Evolutionary conservation across 2,797 vertebrate genomes (phyloP), one percentile per base, ranked within the genome.

Genomic region (Falco peregrinus): DNA sequence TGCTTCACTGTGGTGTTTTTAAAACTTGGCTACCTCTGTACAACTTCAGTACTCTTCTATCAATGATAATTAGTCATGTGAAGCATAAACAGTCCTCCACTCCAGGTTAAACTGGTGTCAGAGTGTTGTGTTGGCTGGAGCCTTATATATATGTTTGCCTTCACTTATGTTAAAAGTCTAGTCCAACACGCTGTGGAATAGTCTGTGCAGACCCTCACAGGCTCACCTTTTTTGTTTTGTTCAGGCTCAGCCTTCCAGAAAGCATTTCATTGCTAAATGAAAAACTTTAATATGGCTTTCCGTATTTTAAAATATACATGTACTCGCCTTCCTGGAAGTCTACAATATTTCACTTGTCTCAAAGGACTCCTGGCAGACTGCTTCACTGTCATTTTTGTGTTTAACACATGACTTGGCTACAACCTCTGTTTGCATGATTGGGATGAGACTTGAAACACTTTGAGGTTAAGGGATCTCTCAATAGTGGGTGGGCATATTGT

Each of bases 211-310:
- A 61, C 21, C 39, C 82, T 68, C 80, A 64, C 81, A 68, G 21
- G 28, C 47, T 89, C 59, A 75, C 70, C 65, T 77, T 82, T 73
- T 89, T 69, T 92, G 91, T 87, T 91, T 89, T 91, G 31, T 51
- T 95, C 95, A 91, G 84, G 57, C 75, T 87, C 43, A 95, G 50
- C 90, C 88, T 96, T 97, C 82, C 90, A 92, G 65, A 85, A 73
- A 41, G 31, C 19, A 15, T 90, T 92, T 74, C 60, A 75, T 60
- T 76, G 84, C 75, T 94, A 91, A 93, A 70, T 94, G 73, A 68
- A 96, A 97, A 97, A 80, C 91, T 96, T 96, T 81, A 63, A 45
- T 94, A 95, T 97, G 96, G 73, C 93, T 97, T 95, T 94, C 60
- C 48, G 57, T 78, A 24, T 93, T 84, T 87, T 85, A 93, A 95